phyloP scores from a whole-genome alignment of 1,140 invertebrate genomes.

The Cydia splendana region DNA sequence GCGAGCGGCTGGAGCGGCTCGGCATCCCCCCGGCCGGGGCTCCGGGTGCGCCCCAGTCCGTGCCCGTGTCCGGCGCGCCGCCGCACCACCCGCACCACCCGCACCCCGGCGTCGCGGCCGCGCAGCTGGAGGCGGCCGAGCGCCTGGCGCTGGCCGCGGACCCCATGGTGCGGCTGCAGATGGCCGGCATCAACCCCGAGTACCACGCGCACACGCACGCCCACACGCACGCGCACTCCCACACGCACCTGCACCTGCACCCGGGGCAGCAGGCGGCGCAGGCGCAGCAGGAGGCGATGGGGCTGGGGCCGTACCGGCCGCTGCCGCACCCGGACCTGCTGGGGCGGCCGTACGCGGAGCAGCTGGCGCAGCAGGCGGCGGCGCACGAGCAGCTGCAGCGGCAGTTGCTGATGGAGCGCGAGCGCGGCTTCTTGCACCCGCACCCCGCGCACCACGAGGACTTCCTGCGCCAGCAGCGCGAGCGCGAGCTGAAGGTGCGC shows the following conservation, averaged over 20 bases:
- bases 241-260: conserved; percentile 94
- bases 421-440: conserved; percentile 82
- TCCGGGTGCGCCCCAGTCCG: conserved; percentile 73
- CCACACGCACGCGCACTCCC: conserved; percentile 90
- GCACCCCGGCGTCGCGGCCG: conserved; percentile 81
- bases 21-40: conserved; percentile 84
- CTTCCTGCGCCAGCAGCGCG: conserved; percentile 88
- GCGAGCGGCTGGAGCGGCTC: conserved; percentile 91
- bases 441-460: conserved; percentile 91
- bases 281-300: conserved; percentile 83
- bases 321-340: conserved; percentile 87
- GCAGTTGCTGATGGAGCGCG: conserved; percentile 91
- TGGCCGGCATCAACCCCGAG: conserved; percentile 90
- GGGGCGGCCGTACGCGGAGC: conserved; percentile 89
- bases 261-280: conserved; percentile 89
- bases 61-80: conserved; percentile 72
- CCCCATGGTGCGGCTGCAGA: conserved; percentile 87
- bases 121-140: conserved; percentile 80
- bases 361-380: conserved; percentile 88
- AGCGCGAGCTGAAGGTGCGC: conserved; percentile 91
- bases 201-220: conserved; percentile 92
- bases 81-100: conserved; percentile 71
- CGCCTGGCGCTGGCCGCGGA: conserved; percentile 74
- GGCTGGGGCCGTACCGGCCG: conserved; percentile 77
- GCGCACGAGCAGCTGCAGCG: conserved; percentile 93